phyloP scores from a whole-genome alignment of 1,140 invertebrate species.

The Apis laboriosa region DNA sequence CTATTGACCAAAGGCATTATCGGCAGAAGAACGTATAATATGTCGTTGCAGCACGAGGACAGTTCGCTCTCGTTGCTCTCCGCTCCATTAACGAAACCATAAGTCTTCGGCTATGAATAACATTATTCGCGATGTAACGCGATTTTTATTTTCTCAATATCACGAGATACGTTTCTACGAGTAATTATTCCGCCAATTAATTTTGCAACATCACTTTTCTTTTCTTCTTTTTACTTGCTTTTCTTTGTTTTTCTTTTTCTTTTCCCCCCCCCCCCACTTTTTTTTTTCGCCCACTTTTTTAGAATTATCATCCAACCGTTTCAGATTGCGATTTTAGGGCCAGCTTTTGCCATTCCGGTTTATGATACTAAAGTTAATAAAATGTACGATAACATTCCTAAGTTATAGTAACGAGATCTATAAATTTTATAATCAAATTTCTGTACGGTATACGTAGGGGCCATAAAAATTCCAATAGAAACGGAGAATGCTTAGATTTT shows the following conservation, averaged over 20 bases:
- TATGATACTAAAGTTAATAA: background rate
- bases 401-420: background rate
- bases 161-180: background rate
- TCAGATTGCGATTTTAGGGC: background rate
- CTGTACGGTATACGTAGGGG: background rate
- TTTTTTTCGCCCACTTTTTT: too few relatives aligned
- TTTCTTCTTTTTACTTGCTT: too few relatives aligned
- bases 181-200: too few relatives aligned
- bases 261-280: too few relatives aligned
- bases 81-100: slow-evolving; percentile 51
- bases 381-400: background rate
- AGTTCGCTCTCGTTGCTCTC: slow-evolving; percentile 11
- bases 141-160: background rate
- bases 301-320: background rate
- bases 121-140: slow-evolving; percentile 2
- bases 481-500: slow-evolving; percentile 2
- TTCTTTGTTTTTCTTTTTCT: too few relatives aligned
- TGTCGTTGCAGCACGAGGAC: slow-evolving; percentile 39
- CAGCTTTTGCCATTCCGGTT: too few relatives aligned
- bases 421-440: background rate
- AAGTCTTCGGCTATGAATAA: slow-evolving; percentile 33
- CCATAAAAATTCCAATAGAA: slow-evolving; percentile 11
- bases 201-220: too few relatives aligned
- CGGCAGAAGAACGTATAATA: slow-evolving; percentile 58
- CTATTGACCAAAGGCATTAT: slow-evolving; percentile 74